These are phyloP conservation scores for Allophyes oxyacanthae DNA, from an alignment of 2,888 invertebrate genomes.

Conservation along the genomic window DNA sequence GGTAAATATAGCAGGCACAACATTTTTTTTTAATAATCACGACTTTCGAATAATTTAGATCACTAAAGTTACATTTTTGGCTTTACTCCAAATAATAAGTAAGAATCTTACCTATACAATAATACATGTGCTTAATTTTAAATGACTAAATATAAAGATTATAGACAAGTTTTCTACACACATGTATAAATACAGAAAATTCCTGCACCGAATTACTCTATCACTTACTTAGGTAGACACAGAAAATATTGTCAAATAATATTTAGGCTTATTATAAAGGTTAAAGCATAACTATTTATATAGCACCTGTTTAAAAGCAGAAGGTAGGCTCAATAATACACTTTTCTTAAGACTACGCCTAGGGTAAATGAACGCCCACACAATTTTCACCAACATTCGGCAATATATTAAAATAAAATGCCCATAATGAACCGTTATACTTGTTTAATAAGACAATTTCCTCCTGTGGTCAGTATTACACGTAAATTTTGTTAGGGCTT, in stretches of 20 bases:
- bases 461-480: too few relatives aligned
- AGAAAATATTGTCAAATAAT: conserved; percentile 17
- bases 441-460: too few relatives aligned
- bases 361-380: conserved; percentile 7
- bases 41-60: too few relatives aligned
- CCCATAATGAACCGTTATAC: too few relatives aligned
- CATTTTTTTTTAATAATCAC: too few relatives aligned
- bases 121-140: background rate
- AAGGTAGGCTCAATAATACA: conserved; percentile 20
- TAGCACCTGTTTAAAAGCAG: conserved; percentile 45
- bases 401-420: too few relatives aligned
- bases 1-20: too few relatives aligned
- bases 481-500: too few relatives aligned
- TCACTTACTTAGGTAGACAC: conserved; percentile 6
- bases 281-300: conserved; percentile 16
- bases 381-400: conserved; percentile 5
- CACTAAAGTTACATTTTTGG: too few relatives aligned
- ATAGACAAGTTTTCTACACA: conserved; percentile 5
- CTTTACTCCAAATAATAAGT: too few relatives aligned
- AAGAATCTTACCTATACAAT: too few relatives aligned
- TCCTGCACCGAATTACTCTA: conserved; percentile 13
- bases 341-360: conserved; percentile 28
- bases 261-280: conserved; percentile 18
- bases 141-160: conserved; percentile 6
- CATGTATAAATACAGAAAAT: conserved; percentile 18